Base-by-base conservation (phyloP, 1,140 invertebrate species). In the Acromyrmex heyeri region DNA sequence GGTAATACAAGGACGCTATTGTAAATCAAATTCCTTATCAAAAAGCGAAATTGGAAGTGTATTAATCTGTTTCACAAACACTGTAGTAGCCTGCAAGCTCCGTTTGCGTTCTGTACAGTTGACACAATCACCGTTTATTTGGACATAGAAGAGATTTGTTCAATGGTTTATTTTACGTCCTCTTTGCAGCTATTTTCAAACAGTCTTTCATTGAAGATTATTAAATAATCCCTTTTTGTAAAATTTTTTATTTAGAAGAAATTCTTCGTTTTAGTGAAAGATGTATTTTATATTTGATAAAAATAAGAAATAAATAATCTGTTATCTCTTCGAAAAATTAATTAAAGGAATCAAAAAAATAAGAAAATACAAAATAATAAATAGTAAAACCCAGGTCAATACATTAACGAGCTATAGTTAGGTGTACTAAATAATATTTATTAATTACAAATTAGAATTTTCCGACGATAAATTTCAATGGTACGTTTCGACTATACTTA, bases 11-110 rank as follows among this genome's bases (percentile, higher is more conserved):
- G 14, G 5, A 4, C 34, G 16, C 10, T 27, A 81, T 44, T 55
- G 48, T 57, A 57, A 70, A 81, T 81, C 16, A 81, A 81, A 81
- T 81, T 67, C 50, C 34, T 21, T 38, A 81, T 70, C 34, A 70
- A 81, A 70, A 70, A 70, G 34, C 50, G 34, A 81, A 81, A 81
- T 81, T 81, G 77, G 14, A 70, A 12, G 53, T 59, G 50, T 57
- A 81, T 81, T 81, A 70, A 81, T 81, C 24, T 7, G 21, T 6
- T 81, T 81, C 3, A 65, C 50, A 70, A 70, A 59, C 30, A 69
- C 21, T 21, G 16, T 44, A 55, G 48, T 21, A 21, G 1, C 10
- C 44, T 34, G 27, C 62, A 62, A 62, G 16, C 34, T 64, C 14
- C 30, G 65, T 16, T 70, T 70, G 50, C 53, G 38, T 48, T 16